Evolutionary conservation across 2,113 vertebrate genomes (phyloP), one percentile per base, ranked within the genome.

Genomic region (Chlamydotis undulata): DNA sequence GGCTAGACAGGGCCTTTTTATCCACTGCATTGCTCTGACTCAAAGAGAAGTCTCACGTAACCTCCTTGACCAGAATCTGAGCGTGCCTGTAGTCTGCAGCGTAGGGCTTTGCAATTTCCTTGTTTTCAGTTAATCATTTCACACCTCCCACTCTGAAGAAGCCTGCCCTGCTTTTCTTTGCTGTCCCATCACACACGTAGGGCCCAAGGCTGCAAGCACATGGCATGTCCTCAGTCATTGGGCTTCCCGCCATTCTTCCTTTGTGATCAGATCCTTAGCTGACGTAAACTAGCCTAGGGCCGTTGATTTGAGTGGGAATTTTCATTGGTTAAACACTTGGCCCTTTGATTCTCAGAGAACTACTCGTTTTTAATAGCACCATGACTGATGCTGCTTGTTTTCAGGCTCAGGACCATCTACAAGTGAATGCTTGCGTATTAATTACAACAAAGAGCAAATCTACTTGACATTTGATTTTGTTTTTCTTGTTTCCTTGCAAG

Each of bases 1-100:
- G 97, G 98, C 98, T 98, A 98, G 97, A 96, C 96, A 92, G 90
- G 41, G 97, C 97, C 96, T 96, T 98, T 98, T 98, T 94, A 98
- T 98, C 96, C 96, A 86, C 92, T 97, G 96, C 97, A 98, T 97
- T 93, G 68, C 95, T 97, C 93, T 94, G 90, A 95, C 96, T 98
- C 95, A 97, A 96, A 98, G 87, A 95, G 96, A 98, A 97, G 97
- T 97, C 93, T 97, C 94, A 39, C 12, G 26, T 97, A 97, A 97
- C 97, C 97, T 97, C 82, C 96, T 97, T 97, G 81, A 97, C 98
- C 97, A 97, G 96, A 97, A 97, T 83, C 50, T 59, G 95, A 97
- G 89, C 56, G 22, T 92, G 92, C 93, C 55, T 71, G 67, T 57
- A 96, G 88, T 92, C 94, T 94, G 96, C 89, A 78, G 89, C 4